phyloP scores from a whole-genome alignment of 1,140 invertebrate species.

The Drosophila littoralis region DNA sequence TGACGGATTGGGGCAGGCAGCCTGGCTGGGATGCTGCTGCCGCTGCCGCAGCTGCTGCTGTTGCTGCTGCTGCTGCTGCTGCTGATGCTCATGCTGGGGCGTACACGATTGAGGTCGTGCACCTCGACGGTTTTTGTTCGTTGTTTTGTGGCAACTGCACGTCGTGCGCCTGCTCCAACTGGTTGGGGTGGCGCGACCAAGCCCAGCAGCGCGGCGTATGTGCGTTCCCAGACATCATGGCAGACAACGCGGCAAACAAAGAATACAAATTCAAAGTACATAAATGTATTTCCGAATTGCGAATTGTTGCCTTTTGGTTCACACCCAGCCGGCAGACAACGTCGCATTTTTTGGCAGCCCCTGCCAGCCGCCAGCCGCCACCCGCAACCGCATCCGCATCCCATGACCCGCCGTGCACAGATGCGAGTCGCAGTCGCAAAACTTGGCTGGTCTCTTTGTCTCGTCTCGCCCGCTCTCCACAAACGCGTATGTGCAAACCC shows the following conservation, averaged over 20 bases:
- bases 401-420: constrained; percentile 1
- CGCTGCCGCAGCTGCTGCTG: constrained; percentile 16
- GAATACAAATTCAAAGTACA: constrained; percentile 51
- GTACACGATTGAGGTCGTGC: constrained; percentile 78
- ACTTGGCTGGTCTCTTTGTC: constrained; percentile 10
- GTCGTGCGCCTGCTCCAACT: constrained; percentile 73
- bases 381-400: not conserved
- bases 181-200: constrained; percentile 14
- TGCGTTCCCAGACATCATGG: constrained; percentile 77
- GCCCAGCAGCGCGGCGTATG: constrained; percentile 32
- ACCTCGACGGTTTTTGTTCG: constrained; percentile 61
- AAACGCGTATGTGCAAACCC: constrained; percentile 48
- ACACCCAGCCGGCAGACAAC: constrained; percentile 45
- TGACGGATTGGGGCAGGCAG: constrained; percentile 61
- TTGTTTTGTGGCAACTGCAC: constrained; percentile 1
- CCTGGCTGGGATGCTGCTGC: constrained; percentile 37
- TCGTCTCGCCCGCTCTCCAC: constrained; percentile 25
- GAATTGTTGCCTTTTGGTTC: constrained; percentile 56
- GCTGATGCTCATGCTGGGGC: constrained; percentile 24
- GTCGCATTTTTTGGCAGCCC: constrained; percentile 57
- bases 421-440: constrained; percentile 10
- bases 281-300: constrained; percentile 75
- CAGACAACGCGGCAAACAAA: constrained; percentile 65
- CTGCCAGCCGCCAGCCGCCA: constrained; percentile 1
- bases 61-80: constrained; percentile 4